These are phyloP conservation scores for Sabatieria punctata DNA, from an alignment of 2,888 invertebrate species.

Conservation along the genomic window DNA sequence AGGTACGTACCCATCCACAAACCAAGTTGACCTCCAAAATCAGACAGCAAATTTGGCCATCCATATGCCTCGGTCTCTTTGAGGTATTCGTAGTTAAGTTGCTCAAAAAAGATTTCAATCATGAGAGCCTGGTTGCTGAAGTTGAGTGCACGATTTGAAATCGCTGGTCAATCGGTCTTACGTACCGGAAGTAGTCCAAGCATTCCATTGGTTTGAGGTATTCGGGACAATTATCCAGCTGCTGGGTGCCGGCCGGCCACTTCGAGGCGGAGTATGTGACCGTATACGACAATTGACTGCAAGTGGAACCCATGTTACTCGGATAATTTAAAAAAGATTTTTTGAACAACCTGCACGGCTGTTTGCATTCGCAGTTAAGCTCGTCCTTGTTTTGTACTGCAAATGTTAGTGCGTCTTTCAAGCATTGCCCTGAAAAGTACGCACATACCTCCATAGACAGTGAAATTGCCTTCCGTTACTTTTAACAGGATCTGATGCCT, in stretches of 20 bases:
- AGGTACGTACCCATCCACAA: background rate
- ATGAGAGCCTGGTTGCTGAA: slow-evolving; percentile 19
- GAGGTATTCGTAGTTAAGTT: slow-evolving; percentile 25
- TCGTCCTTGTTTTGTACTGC: no score
- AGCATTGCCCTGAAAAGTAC: no score
- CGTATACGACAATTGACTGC: slow-evolving; percentile 22
- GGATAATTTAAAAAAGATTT: background rate
- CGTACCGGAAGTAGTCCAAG: no score
- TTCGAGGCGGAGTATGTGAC: slow-evolving; percentile 20
- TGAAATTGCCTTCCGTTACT: background rate
- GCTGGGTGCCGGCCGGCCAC: slow-evolving; percentile 9
- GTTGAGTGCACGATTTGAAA: no score
- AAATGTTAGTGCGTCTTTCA: no score
- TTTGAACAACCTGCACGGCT: slow-evolving; percentile 22
- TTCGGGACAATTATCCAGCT: no score
- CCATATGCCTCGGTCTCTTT: slow-evolving; percentile 25
- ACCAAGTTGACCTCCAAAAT: slow-evolving; percentile 25
- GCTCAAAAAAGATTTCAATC: slow-evolving; percentile 26
- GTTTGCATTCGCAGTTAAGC: slow-evolving; percentile 19
- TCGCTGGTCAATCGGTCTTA: no score
- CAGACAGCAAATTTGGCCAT: slow-evolving; percentile 21
- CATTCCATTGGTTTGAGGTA: no score
- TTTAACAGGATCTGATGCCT: slow-evolving; percentile 19
- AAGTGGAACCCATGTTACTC: background rate
- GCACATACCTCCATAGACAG: no score